Conservation (phyloP, 2,888 invertebrate genomes). For the Athalia circularis region DNA sequence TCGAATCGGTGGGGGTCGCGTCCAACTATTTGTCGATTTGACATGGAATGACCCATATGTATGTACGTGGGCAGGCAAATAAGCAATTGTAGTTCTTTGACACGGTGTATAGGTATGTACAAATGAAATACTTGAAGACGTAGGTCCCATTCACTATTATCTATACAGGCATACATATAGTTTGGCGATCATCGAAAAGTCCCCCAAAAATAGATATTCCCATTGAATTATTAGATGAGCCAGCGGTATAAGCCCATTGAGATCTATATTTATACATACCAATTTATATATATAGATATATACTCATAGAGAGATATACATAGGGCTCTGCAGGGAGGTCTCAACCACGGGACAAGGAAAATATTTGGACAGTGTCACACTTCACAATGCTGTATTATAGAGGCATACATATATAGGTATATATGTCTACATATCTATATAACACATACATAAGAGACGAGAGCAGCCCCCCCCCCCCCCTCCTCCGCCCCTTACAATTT, state of each 20-base stretch:
- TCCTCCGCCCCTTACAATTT: no score
- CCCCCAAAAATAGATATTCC: constrained; percentile 40
- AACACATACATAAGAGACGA: not conserved
- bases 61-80: no score
- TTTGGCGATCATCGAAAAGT: not conserved
- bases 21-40: no score
- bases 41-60: no score
- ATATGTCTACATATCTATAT: not conserved
- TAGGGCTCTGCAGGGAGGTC: constrained; percentile 60
- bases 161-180: no score
- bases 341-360: constrained; percentile 73
- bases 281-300: constrained; percentile 10
- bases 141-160: no score
- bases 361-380: constrained; percentile 74
- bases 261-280: constrained; percentile 41
- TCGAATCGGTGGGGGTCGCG: no score
- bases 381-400: constrained; percentile 59
- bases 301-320: not conserved
- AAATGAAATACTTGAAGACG: no score
- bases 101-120: no score
- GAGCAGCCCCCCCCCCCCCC: no score
- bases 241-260: constrained; percentile 41
- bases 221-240: constrained; percentile 41
- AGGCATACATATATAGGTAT: constrained; percentile 12
- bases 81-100: no score